Evolutionary conservation across 1,140 invertebrate species (phyloP).

Genomic region (Philopotamus ludificatus): DNA sequence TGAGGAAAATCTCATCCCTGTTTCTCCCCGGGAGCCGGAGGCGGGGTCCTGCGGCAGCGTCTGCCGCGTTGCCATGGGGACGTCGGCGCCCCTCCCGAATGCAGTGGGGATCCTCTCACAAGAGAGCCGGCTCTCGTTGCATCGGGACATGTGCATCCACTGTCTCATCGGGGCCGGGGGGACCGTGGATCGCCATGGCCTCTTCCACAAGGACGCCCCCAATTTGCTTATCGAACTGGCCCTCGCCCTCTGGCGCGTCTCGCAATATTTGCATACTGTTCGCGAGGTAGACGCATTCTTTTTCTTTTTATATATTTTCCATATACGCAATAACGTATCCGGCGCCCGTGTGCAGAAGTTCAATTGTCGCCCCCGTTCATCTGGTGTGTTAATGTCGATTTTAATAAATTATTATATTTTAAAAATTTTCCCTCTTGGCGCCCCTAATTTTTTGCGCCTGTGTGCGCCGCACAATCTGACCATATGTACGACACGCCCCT

Average conservation of each 20-base stretch:
- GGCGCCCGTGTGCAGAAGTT: too few relatives aligned
- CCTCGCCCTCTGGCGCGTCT: conserved; percentile 31
- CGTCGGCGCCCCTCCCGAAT: conserved; percentile 41
- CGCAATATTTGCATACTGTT: conserved; percentile 23
- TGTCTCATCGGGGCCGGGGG: conserved; percentile 59
- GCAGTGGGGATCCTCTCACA: conserved; percentile 31
- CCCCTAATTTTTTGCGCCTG: too few relatives aligned
- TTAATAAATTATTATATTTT: too few relatives aligned
- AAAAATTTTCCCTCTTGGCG: too few relatives aligned
- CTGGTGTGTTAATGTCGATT: too few relatives aligned
- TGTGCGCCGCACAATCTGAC: too few relatives aligned
- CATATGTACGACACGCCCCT: too few relatives aligned
- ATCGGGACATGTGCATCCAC: conserved; percentile 41
- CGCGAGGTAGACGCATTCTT: not conserved
- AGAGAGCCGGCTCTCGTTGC: conserved; percentile 25
- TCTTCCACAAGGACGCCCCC: conserved; percentile 42
- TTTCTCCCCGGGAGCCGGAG: not conserved
- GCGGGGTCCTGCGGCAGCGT: not conserved
- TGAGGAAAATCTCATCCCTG: too few relatives aligned
- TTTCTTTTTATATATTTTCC: too few relatives aligned
- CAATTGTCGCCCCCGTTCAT: too few relatives aligned
- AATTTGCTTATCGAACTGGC: conserved; percentile 33
- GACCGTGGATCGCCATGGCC: conserved; percentile 58
- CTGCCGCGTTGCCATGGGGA: conserved; percentile 45
- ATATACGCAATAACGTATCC: too few relatives aligned